Evolutionary conservation across 2,797 vertebrate species (phyloP), one percentile per base, ranked within the genome.

Genomic region (Tapirus indicus): DNA sequence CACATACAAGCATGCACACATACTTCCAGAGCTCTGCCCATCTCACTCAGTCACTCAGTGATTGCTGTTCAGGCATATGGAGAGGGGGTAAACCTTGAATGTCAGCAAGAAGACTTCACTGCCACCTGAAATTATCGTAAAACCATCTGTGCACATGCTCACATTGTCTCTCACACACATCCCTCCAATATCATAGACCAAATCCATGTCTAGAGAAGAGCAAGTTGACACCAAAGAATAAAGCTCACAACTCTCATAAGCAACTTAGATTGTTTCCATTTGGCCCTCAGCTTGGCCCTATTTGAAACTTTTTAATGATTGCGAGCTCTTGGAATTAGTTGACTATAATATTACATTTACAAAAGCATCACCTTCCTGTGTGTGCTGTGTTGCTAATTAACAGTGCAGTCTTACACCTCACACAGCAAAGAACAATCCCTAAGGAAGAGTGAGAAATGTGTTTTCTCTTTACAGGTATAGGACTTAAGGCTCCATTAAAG

Each of bases 301-400:
- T 71, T 83, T 92, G 90, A 84, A 96, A 38, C 90, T 82, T 52
- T 77, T 97, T 96, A 85, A 64, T 88, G 78, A 96, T 88, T 95
- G 27, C 60, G 56, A n/a, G 78, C 87, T 93, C 64, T 88, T 95
- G 12, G 58, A 41, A 75, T 78, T 35, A 52, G 91, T 95, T 16
- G 25, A 87, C 62, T 86, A 0, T 91, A 32, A 94, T 79, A 35
- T 91, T 83, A 41, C 52, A 6, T 82, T 96, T 80, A 88, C 66
- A 84, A 93, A 95, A 77, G 35, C 60, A 20, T 66, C 82, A 10
- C 44, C 82, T 95, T 79, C 47, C 52, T 54, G 9, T 16, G 16
- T 16, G 38, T 71, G 62, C 58, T 29, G 3, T 38, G 7, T 92
- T 47, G 44, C 62, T 84, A 68, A 90, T 87, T 79, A 97, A 58